A percentile compares a stretch with the other conserved stretches of the same genome.
phyloP scores from a whole-genome alignment of 1,140 invertebrate species.

The Catajapyx aquilonaris region DNA sequence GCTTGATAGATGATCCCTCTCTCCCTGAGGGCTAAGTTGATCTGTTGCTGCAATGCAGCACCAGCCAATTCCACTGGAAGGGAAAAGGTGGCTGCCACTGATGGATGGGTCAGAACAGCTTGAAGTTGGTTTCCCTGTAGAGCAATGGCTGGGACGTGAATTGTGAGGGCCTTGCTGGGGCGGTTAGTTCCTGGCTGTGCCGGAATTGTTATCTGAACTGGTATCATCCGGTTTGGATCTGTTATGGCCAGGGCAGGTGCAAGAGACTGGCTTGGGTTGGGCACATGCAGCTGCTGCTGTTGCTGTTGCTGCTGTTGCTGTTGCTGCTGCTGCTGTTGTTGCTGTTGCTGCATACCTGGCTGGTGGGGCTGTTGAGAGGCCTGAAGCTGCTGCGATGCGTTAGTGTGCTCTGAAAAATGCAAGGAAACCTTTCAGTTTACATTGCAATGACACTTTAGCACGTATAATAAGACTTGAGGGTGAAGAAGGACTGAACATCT shows the following conservation, averaged over 20 bases:
- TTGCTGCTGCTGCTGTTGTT: constrained; percentile 14
- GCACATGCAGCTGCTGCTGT: constrained; percentile 16
- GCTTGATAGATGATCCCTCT: too few species aligned
- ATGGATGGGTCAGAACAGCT: constrained; percentile 50
- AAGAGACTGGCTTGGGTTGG: constrained; percentile 12
- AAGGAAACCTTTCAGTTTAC: too few species aligned
- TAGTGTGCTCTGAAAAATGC: too few species aligned
- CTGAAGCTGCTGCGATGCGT: too few species aligned
- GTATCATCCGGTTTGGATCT: constrained; percentile 27
- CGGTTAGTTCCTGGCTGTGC: constrained; percentile 37
- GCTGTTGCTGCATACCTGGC: constrained; percentile 11
- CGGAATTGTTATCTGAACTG: constrained; percentile 39
- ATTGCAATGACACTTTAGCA: too few species aligned
- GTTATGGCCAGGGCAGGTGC: constrained; percentile 12
- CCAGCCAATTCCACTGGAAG: constrained; percentile 54
- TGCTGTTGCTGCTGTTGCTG: constrained; percentile 20
- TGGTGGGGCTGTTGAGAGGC: constrained; percentile 16
- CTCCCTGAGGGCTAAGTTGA: constrained; percentile 43
- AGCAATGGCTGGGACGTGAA: constrained; percentile 63
- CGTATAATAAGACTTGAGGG: too few species aligned
- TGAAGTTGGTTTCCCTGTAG: constrained; percentile 41
- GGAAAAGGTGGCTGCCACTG: constrained; percentile 66
- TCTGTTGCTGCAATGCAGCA: constrained; percentile 60
- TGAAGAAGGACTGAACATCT: too few species aligned
- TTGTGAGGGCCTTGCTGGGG: constrained; percentile 44